Evolutionary conservation across 1,140 invertebrate species (phyloP).

Genomic region (Hetaerina americana): DNA sequence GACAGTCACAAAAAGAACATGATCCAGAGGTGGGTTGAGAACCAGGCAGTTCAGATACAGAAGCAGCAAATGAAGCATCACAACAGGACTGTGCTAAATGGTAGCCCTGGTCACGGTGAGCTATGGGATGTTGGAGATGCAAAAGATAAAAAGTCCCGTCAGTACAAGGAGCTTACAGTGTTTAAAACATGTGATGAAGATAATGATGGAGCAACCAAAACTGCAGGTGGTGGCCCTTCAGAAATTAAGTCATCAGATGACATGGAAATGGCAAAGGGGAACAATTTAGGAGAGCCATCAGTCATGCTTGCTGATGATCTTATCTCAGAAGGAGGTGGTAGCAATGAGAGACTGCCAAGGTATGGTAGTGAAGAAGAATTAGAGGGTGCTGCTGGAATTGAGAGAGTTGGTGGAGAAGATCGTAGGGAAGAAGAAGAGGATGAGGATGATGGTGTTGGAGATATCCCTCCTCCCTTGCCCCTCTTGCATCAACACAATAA

Average conservation of each 20-base stretch:
- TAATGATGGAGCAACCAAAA: slow-evolving; percentile 20
- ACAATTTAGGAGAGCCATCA: neutral
- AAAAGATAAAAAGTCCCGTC: neutral
- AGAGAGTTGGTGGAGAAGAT: slow-evolving; percentile 6
- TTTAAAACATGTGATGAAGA: slow-evolving; percentile 47
- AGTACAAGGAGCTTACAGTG: slow-evolving; percentile 44
- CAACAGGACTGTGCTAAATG: neutral
- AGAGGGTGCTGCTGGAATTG: neutral
- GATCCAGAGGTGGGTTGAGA: slow-evolving; percentile 88
- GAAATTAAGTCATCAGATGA: slow-evolving; percentile 32
- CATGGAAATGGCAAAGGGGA: slow-evolving; percentile 31
- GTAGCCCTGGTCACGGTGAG: neutral
- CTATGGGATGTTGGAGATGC: neutral
- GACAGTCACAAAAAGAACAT: slow-evolving; percentile 82
- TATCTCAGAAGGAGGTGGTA: neutral
- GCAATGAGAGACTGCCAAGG: slow-evolving; percentile 14
- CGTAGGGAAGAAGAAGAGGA: slow-evolving; percentile 19
- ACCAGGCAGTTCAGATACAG: slow-evolving; percentile 65
- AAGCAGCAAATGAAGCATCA: slow-evolving; percentile 13
- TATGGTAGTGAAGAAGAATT: slow-evolving; percentile 13
- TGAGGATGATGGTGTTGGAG: slow-evolving; percentile 14
- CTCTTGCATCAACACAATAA: slow-evolving; percentile 14
- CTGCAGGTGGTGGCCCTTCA: neutral
- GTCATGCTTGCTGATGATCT: neutral
- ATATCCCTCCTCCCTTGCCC: slow-evolving; percentile 9